These are phyloP conservation scores for Ursus arctos DNA, from an alignment of 2,113 vertebrate species.

Conservation along the genomic window DNA sequence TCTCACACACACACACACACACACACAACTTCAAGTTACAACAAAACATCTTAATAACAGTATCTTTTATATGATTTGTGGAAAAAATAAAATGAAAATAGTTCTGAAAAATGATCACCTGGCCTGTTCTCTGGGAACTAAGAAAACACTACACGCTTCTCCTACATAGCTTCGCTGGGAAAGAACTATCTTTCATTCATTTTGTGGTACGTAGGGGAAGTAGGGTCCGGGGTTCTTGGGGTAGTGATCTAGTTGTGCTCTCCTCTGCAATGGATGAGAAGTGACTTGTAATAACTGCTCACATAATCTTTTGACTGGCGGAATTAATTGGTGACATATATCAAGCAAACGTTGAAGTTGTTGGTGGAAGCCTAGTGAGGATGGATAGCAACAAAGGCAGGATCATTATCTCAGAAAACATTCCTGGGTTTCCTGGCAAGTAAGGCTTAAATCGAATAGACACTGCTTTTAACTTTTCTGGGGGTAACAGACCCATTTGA, in stretches of 20 bases:
- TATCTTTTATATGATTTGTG: background rate
- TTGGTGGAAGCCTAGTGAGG: background rate
- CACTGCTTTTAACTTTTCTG: background rate
- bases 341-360: background rate
- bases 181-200: background rate
- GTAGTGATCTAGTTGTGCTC: background rate
- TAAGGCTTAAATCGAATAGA: background rate
- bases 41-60: background rate
- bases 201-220: background rate
- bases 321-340: background rate
- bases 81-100: background rate
- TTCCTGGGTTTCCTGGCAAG: conserved; percentile 31
- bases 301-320: background rate
- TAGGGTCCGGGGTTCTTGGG: background rate
- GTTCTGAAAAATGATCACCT: background rate
- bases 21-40: background rate
- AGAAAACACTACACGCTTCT: background rate
- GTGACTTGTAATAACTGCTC: background rate
- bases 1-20: background rate
- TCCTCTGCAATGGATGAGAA: background rate
- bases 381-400: conserved; percentile 29
- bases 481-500: background rate
- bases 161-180: background rate
- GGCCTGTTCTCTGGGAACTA: background rate
- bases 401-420: conserved; percentile 49